These are phyloP conservation scores for Neelides sp. DNA, from an alignment of 1,140 invertebrate genomes.

Conservation along the genomic window DNA sequence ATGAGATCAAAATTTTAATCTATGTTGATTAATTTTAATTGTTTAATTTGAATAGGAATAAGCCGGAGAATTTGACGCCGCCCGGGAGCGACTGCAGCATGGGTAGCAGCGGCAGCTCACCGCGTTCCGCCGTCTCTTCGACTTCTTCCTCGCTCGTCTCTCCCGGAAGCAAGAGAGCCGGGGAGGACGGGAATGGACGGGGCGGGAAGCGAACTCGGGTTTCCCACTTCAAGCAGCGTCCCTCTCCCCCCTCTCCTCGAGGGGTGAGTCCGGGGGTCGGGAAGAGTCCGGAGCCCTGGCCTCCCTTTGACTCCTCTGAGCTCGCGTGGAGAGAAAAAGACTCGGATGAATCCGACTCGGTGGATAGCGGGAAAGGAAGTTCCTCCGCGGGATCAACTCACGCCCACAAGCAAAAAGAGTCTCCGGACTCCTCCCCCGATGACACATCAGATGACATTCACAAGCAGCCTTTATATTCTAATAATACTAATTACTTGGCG, in stretches of 20 bases:
- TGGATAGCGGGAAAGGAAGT: conserved; percentile 28
- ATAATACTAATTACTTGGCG: no score
- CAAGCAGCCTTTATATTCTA: no score
- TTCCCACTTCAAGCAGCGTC: conserved; percentile 49
- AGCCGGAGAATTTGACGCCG: conserved; percentile 75
- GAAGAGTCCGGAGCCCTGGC: background rate
- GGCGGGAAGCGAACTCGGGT: background rate
- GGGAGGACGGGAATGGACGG: background rate
- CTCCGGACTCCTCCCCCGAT: no score
- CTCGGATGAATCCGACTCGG: conserved; percentile 26
- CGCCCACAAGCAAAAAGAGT: no score
- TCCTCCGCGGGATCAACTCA: no score
- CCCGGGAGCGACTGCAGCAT: conserved; percentile 54
- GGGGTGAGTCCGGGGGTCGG: background rate
- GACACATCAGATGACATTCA: no score
- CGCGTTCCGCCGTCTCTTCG: conserved; percentile 16
- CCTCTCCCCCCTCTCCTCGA: conserved; percentile 41
- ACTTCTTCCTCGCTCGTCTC: conserved; percentile 18
- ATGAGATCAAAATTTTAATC: conserved; percentile 13
- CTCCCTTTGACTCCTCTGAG: conserved; percentile 1
- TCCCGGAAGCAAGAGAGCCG: conserved; percentile 7
- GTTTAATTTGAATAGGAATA: conserved; percentile 46
- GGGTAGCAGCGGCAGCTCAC: conserved; percentile 28
- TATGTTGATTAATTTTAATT: no score
- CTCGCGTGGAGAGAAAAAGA: conserved; percentile 9